Evolutionary conservation across 1,140 invertebrate species (phyloP).

Genomic region (Riptortus pedestris): DNA sequence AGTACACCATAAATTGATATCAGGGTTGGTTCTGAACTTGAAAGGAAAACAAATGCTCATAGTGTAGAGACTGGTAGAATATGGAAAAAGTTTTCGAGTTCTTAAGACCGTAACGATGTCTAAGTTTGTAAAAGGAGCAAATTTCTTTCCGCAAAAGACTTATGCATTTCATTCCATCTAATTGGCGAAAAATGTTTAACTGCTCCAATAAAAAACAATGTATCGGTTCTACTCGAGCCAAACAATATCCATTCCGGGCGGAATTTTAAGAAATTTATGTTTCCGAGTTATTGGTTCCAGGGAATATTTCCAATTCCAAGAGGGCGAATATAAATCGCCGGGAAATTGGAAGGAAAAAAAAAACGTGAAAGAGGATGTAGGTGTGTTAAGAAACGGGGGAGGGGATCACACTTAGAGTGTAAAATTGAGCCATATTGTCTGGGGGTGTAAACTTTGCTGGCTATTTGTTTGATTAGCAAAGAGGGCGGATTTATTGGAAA

Average conservation of each 20-base stretch:
- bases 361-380: neutral
- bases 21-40: too few species aligned
- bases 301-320: neutral
- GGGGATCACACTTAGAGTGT: neutral
- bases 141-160: neutral
- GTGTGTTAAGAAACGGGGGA: neutral
- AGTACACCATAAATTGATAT: too few species aligned
- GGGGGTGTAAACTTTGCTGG: neutral
- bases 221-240: neutral
- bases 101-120: too few species aligned
- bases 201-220: neutral
- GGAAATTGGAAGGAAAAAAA: neutral
- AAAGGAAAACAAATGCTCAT: too few species aligned
- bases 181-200: neutral
- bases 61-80: too few species aligned
- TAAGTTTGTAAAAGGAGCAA: too few species aligned
- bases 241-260: neutral
- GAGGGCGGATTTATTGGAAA: neutral
- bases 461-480: slow-evolving; percentile 16
- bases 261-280: neutral
- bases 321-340: neutral
- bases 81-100: too few species aligned
- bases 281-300: neutral
- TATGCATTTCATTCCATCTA: neutral
- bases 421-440: neutral